Percentiles rank a stretch among this genome's conserved stretches.
Evolutionary conservation across 2,113 vertebrate species (phyloP).

Genomic region (Phoenicopterus ruber): DNA sequence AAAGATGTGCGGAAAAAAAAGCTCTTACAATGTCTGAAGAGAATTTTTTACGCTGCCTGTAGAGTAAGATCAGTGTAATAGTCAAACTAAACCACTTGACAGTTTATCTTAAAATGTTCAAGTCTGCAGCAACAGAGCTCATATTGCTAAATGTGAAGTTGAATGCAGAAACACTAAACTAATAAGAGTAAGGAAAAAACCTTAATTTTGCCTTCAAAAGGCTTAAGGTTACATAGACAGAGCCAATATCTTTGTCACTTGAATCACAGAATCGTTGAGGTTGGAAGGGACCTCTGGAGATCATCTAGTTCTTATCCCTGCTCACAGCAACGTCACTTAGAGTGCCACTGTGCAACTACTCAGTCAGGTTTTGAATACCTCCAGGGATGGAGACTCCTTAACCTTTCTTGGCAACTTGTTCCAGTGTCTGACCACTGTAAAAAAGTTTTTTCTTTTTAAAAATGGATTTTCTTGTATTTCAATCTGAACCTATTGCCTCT

Average conservation of each 20-base stretch:
- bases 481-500: not conserved
- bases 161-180: not conserved
- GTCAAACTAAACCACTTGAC: not conserved
- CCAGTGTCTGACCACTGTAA: too few relatives aligned
- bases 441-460: not conserved
- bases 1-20: not conserved
- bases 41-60: not conserved
- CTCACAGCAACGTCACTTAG: not conserved
- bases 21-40: not conserved
- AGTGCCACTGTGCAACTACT: too few relatives aligned
- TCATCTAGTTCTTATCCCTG: not conserved
- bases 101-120: not conserved
- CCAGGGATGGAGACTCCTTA: not conserved
- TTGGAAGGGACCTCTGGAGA: not conserved
- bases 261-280: not conserved
- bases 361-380: not conserved
- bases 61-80: not conserved
- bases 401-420: not conserved
- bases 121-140: not conserved
- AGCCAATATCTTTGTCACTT: not conserved
- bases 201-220: not conserved
- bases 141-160: not conserved
- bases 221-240: not conserved
- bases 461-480: not conserved
- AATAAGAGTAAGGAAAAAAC: not conserved